phyloP scores from a whole-genome alignment of 2,797 vertebrate genomes.

The Poeciliopsis turneri region DNA sequence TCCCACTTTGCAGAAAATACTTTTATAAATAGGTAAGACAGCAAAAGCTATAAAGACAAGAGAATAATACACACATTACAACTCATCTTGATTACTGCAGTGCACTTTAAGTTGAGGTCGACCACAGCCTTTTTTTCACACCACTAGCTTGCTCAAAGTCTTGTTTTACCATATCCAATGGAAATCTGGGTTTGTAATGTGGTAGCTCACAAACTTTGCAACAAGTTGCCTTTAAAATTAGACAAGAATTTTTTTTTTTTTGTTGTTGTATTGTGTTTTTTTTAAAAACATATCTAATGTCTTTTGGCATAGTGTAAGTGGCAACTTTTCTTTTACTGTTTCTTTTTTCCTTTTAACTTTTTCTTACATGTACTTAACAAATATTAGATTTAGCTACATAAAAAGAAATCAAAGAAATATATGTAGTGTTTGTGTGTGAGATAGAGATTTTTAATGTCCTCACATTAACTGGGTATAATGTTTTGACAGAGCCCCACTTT shows the following conservation, averaged over 20 bases:
- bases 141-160: not conserved
- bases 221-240: conserved; percentile 5
- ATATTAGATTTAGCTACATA: not conserved
- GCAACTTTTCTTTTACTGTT: not conserved
- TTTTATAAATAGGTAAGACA: too few species aligned
- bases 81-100: not conserved
- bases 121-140: not conserved
- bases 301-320: not conserved
- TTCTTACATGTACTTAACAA: not conserved
- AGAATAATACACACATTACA: not conserved
- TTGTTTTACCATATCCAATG: not conserved
- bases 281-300: not conserved
- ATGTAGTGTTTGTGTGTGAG: too few species aligned
- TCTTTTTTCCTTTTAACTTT: not conserved
- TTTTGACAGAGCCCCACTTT: not conserved
- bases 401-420: not conserved
- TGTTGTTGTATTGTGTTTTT: not conserved
- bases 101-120: not conserved
- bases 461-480: not conserved
- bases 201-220: not conserved
- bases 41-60: not conserved
- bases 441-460: not conserved
- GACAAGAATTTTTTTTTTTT: not conserved
- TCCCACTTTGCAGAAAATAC: not conserved
- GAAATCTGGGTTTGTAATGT: not conserved